These are phyloP conservation scores for Thunnus thynnus DNA, from an alignment of 2,113 vertebrate species.

Conservation along the genomic window DNA sequence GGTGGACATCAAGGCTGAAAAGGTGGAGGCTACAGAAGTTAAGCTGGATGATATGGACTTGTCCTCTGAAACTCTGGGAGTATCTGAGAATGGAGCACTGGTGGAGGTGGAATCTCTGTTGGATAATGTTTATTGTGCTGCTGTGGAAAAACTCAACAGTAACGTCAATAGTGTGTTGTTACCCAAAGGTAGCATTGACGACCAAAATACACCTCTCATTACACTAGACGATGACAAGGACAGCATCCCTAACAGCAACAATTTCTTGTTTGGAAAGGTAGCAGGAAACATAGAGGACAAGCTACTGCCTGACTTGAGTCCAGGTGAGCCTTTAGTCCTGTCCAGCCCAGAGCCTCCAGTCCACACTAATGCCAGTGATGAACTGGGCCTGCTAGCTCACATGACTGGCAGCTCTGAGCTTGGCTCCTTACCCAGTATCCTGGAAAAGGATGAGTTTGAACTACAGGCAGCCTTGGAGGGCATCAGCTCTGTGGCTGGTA, in stretches of 20 bases:
- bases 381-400: slow-evolving; percentile 90
- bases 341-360: slow-evolving; percentile 87
- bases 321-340: slow-evolving; percentile 87
- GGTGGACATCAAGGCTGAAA: slow-evolving; percentile 96
- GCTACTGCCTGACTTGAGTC: slow-evolving; percentile 89
- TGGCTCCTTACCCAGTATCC: slow-evolving; percentile 85
- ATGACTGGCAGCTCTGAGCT: slow-evolving; percentile 88
- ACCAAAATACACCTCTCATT: slow-evolving; percentile 91
- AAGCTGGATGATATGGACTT: slow-evolving; percentile 96
- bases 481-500: slow-evolving; percentile 81
- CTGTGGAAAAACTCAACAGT: slow-evolving; percentile 92
- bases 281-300: slow-evolving; percentile 87
- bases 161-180: slow-evolving; percentile 84
- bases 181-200: slow-evolving; percentile 56
- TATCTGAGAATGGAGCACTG: slow-evolving; percentile 89
- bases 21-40: slow-evolving; percentile 97
- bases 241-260: slow-evolving; percentile 86
- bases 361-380: slow-evolving; percentile 86
- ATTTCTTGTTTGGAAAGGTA: slow-evolving; percentile 93
- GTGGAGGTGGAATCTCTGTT: slow-evolving; percentile 93
- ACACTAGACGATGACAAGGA: slow-evolving; percentile 95
- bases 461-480: slow-evolving; percentile 86
- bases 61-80: slow-evolving; percentile 91
- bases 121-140: slow-evolving; percentile 94
- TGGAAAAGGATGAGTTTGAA: slow-evolving; percentile 92